Base-by-base conservation (phyloP, 2,797 vertebrate genomes). In the Lepus oiostolus region DNA sequence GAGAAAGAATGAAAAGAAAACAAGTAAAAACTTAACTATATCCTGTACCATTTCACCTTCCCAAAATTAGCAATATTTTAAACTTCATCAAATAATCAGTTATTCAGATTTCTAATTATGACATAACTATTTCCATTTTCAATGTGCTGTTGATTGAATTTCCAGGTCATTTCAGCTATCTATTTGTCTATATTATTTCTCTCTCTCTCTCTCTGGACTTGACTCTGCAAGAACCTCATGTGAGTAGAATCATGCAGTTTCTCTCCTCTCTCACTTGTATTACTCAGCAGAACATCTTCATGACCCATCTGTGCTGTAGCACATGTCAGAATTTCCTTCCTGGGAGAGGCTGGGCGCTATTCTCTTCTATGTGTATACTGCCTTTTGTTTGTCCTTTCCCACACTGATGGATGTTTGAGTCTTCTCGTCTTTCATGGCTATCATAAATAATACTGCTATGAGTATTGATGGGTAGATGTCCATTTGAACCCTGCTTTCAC, bases 71-170 rank as follows among this genome's bases (percentile, higher is more conserved):
- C 42, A 83, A 22, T 80, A 80, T 52, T 83, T 50, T 32, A 7
- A 85, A 85, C 52, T 35, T 85, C n/a, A 54, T 85, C n/a, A 70
- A 32, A 17, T 70, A 83, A n/a, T 67, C 42, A 85, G 65, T 70
- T 85, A 70, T 35, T 85, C n/a, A 71, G 7, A 71, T 70, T 85
- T 85, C 83, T 85, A 71, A 70, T 71, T 85, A 16, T 70, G n/a
- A 70, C 67, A 38, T 28, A 71, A 68, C 17, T 38, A 22, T 85
- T 85, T 82, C 26, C 70, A 8, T 58, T 85, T 85, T 85, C 24
- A 85, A 1, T 71, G 42, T 54, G 42, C 14, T 84, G 7, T 83
- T 83, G 17, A 32, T 58, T 70, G 68, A 28, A 22, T 85, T 63
- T 85, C 35, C 35, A 71, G 81, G 67, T 32, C n/a, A 70, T 70